Conservation (phyloP, 2,113 vertebrate genomes). For the Mystacornis crossleyi region DNA sequence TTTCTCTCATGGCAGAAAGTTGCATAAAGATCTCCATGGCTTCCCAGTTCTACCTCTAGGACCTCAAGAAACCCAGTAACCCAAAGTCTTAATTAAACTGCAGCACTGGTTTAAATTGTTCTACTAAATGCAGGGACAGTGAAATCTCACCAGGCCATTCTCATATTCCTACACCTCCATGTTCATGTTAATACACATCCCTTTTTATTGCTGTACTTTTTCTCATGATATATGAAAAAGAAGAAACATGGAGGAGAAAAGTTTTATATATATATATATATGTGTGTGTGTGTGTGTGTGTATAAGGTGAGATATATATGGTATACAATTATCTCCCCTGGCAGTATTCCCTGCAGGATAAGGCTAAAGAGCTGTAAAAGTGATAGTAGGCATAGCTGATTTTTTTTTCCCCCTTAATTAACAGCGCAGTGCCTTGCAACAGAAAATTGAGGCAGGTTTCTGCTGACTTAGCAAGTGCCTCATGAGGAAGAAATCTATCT, state of each 20-base stretch:
- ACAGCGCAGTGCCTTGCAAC: conserved; percentile 6
- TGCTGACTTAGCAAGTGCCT: conserved; percentile 53
- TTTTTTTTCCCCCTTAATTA: background rate
- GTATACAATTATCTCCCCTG: background rate
- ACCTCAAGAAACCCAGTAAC: background rate
- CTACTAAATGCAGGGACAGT: conserved; percentile 12
- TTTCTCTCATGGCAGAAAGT: background rate
- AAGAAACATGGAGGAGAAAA: background rate
- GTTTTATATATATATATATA: no score
- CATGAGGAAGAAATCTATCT: conserved; percentile 57
- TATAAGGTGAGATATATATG: background rate
- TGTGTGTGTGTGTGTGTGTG: no score
- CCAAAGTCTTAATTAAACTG: conserved; percentile 20
- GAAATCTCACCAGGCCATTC: conserved; percentile 36
- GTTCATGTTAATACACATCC: conserved; percentile 20
- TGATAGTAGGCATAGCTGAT: background rate
- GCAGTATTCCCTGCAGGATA: background rate
- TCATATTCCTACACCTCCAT: background rate
- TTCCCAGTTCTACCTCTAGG: background rate
- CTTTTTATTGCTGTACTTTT: background rate
- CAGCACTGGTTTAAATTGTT: background rate
- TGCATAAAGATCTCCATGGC: background rate
- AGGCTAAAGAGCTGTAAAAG: background rate
- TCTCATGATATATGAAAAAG: background rate
- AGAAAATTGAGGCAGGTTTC: conserved; percentile 41